Evolutionary conservation across 2,113 vertebrate genomes (phyloP).

Genomic region (Pholis gunnellus): DNA sequence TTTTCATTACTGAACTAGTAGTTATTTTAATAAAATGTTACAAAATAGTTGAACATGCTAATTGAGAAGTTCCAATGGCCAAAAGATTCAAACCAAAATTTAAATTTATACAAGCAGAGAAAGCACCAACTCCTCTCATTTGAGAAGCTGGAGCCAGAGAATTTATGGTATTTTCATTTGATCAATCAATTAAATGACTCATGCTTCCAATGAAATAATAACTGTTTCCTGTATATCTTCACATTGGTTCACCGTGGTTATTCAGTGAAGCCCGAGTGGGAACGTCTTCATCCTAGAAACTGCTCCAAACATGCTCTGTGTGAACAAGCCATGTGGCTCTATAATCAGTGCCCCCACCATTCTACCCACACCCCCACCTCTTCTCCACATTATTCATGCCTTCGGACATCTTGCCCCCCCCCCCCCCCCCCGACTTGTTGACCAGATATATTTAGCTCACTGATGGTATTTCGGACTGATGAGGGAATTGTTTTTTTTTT

Average conservation of each 20-base stretch:
- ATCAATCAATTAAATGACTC: background rate
- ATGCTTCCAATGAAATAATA: background rate
- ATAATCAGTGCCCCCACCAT: background rate
- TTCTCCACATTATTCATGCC: slow-evolving; percentile 38
- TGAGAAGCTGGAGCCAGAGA: background rate
- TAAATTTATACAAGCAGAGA: background rate
- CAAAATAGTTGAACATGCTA: background rate
- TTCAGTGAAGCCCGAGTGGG: background rate
- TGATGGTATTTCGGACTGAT: slow-evolving; percentile 56
- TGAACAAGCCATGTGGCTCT: slow-evolving; percentile 18
- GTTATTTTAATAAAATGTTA: background rate
- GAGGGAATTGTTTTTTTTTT: slow-evolving; percentile 46
- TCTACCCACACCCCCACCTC: slow-evolving; percentile 10
- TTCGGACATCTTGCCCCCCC: slow-evolving; percentile 42
- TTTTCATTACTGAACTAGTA: too few relatives aligned
- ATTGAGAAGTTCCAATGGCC: background rate
- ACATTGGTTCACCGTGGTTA: background rate
- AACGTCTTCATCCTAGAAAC: background rate
- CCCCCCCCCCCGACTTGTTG: slow-evolving; percentile 32
- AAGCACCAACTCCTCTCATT: background rate
- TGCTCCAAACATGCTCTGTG: background rate
- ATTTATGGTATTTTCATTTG: background rate
- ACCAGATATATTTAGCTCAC: slow-evolving; percentile 66
- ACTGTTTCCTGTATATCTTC: background rate
- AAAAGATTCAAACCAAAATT: background rate